These are phyloP conservation scores for Temnothorax longispinosus DNA, from an alignment of 1,140 invertebrate genomes.

Conservation along the genomic window DNA sequence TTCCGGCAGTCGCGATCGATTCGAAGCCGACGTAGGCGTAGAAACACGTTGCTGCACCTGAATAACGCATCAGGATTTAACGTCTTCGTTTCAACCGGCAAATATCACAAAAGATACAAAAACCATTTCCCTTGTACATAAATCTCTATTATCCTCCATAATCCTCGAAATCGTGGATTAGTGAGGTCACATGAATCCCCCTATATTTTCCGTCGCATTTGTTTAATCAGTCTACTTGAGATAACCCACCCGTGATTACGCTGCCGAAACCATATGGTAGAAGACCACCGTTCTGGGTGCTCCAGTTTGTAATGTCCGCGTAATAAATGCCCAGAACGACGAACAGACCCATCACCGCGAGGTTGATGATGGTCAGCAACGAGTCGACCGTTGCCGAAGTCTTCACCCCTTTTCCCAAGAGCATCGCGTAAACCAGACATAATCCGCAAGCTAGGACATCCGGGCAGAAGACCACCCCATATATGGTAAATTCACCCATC, in stretches of 20 bases:
- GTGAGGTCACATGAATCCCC: neutral
- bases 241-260: constrained; percentile 87
- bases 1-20: constrained; percentile 94
- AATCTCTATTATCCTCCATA: neutral
- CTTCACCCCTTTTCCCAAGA: constrained; percentile 93
- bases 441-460: constrained; percentile 93
- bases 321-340: constrained; percentile 93
- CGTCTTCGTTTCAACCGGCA: neutral
- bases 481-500: constrained; percentile 88
- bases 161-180: too few species aligned
- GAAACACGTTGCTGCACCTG: constrained; percentile 95
- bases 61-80: neutral
- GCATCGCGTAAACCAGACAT: constrained; percentile 90
- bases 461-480: constrained; percentile 90
- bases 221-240: neutral
- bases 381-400: constrained; percentile 94
- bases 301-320: constrained; percentile 94
- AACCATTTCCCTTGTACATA: neutral
- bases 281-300: constrained; percentile 90
- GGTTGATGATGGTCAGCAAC: constrained; percentile 92
- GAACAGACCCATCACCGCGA: constrained; percentile 91
- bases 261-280: constrained; percentile 93
- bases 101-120: neutral
- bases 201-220: neutral
- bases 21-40: constrained; percentile 96